These are phyloP conservation scores for Pachyuromys duprasi DNA, from an alignment of 2,797 vertebrate genomes.

Conservation along the genomic window DNA sequence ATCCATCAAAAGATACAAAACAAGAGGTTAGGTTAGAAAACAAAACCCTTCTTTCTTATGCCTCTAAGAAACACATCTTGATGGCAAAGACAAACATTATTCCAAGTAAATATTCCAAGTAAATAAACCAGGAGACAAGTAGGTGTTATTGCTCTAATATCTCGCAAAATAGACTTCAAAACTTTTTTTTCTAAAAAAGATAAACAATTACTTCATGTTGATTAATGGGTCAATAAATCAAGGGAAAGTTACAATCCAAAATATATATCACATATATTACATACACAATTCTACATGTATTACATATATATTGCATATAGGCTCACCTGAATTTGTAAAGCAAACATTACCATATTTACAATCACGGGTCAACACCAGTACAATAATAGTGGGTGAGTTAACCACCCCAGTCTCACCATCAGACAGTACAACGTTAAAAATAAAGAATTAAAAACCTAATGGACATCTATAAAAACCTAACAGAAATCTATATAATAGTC, in stretches of 20 bases:
- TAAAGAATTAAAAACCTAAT: not conserved
- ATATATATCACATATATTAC: no score
- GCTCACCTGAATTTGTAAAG: not conserved
- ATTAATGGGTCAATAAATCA: not conserved
- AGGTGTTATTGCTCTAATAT: not conserved
- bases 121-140: not conserved
- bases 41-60: not conserved
- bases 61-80: not conserved
- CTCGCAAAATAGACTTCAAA: not conserved
- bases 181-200: not conserved
- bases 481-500: not conserved
- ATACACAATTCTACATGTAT: no score
- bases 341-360: not conserved
- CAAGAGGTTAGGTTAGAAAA: not conserved
- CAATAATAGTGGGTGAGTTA: not conserved
- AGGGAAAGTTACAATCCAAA: not conserved
- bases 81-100: not conserved
- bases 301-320: not conserved
- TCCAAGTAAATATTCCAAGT: not conserved
- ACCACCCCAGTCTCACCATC: not conserved
- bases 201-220: not conserved
- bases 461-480: no score
- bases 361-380: not conserved
- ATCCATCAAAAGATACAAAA: not conserved
- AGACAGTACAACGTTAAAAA: not conserved